Percentiles rank a stretch among this genome's conserved stretches.
These are phyloP conservation scores for Papilio xuthus DNA, from an alignment of 1,140 invertebrate genomes.

Conservation along the genomic window DNA sequence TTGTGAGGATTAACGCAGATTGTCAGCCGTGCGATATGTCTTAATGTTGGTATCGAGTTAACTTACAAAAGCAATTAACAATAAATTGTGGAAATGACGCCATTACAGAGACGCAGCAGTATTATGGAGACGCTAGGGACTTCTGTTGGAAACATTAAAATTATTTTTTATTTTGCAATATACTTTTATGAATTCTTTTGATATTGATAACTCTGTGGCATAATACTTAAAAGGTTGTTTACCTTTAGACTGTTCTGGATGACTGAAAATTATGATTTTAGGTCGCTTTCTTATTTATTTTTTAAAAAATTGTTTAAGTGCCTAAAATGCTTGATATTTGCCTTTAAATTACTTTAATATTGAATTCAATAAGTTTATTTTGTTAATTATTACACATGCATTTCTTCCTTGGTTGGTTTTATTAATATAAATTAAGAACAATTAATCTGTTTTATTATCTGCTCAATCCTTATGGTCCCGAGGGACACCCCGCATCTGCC, in stretches of 20 bases:
- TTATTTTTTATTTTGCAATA: constrained; percentile 5
- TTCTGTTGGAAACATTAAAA: constrained; percentile 5
- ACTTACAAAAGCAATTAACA: not conserved
- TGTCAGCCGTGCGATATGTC: constrained; percentile 12
- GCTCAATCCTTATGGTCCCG: not conserved
- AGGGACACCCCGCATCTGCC: not conserved
- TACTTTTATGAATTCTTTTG: not conserved
- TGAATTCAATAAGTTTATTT: not conserved
- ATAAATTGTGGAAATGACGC: constrained; percentile 7
- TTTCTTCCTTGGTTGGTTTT: not conserved
- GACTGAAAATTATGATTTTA: too few relatives aligned
- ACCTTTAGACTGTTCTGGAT: too few relatives aligned
- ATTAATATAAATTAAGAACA: not conserved
- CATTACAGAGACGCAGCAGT: not conserved
- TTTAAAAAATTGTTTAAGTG: too few relatives aligned
- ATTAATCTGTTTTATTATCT: not conserved
- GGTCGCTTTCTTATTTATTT: too few relatives aligned
- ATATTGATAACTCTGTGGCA: not conserved
- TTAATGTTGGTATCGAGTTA: not conserved
- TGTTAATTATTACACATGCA: not conserved
- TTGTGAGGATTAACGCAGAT: not conserved
- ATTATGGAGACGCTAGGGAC: not conserved
- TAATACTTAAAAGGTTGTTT: not conserved
- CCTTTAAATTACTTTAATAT: not conserved
- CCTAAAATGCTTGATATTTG: not conserved